These are phyloP conservation scores for Setipinna tenuifilis DNA, from an alignment of 2,797 vertebrate genomes.

Conservation along the genomic window DNA sequence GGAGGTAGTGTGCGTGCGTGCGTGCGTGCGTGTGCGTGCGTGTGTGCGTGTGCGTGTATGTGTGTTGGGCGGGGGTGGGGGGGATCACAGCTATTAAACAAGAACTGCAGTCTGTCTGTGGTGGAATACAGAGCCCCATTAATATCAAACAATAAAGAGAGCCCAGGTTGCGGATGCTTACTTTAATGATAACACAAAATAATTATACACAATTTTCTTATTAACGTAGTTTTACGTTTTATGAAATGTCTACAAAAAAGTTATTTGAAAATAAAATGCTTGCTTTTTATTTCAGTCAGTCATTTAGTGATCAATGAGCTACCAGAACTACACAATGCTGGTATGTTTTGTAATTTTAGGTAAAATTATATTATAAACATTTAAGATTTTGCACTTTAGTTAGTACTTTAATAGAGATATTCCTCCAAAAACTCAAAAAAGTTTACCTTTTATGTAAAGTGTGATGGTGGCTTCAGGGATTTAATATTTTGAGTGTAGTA, in stretches of 20 bases:
- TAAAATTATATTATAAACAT: not conserved
- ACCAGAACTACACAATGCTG: not conserved
- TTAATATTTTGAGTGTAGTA: not conserved
- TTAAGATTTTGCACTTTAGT: not conserved
- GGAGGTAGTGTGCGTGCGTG: too few relatives aligned
- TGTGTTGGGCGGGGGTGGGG: too few relatives aligned
- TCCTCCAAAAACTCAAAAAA: not conserved
- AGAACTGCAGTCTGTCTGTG: not conserved
- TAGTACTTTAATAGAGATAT: not conserved
- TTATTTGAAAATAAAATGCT: not conserved
- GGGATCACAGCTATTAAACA: not conserved
- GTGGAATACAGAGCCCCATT: not conserved
- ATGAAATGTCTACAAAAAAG: slow-evolving; percentile 7
- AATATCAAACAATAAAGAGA: not conserved
- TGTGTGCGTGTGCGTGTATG: too few relatives aligned
- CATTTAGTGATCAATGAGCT: not conserved
- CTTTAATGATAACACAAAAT: slow-evolving; percentile 14
- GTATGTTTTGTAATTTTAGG: not conserved
- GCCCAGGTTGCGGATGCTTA: not conserved
- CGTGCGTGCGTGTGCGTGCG: too few relatives aligned
- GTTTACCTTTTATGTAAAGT: not conserved
- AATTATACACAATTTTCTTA: not conserved
- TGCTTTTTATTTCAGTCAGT: not conserved
- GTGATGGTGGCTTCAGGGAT: not conserved
- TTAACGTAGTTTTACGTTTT: not conserved